These are phyloP conservation scores for Clarias magur DNA, from an alignment of 2,113 vertebrate species.

Conservation along the genomic window DNA sequence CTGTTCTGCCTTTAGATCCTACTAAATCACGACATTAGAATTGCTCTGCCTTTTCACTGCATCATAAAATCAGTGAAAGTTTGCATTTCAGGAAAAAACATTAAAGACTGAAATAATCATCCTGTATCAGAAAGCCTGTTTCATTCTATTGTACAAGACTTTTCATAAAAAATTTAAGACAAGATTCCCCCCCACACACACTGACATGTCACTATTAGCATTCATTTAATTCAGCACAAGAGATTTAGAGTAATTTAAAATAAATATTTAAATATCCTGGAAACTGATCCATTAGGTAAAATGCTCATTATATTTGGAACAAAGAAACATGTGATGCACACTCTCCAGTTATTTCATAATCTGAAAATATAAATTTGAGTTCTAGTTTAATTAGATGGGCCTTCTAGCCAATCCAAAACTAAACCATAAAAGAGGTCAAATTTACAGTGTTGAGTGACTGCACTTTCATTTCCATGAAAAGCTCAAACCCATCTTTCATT, in stretches of 20 bases:
- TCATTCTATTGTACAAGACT: not conserved
- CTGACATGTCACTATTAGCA: too few species aligned
- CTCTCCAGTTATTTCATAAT: not conserved
- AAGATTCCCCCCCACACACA: not conserved
- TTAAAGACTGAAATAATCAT: not conserved
- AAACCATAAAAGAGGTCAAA: not conserved
- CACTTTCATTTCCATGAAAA: not conserved
- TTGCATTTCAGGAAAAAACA: not conserved
- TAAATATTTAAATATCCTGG: not conserved
- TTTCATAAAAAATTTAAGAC: not conserved
- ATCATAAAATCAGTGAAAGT: not conserved
- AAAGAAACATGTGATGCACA: not conserved
- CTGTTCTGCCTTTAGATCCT: conserved; percentile 5
- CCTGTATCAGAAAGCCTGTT: not conserved
- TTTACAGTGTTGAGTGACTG: not conserved
- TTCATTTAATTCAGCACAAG: conserved; percentile 8
- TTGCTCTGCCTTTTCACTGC: not conserved
- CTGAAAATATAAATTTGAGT: not conserved
- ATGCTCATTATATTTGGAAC: not conserved
- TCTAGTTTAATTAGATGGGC: not conserved
- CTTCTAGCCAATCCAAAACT: not conserved
- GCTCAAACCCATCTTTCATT: not conserved
- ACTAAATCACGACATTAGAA: not conserved
- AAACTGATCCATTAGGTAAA: conserved; percentile 26
- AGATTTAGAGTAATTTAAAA: not conserved